phyloP scores from a whole-genome alignment of 1,140 invertebrate species.

The Heliconius congener region DNA sequence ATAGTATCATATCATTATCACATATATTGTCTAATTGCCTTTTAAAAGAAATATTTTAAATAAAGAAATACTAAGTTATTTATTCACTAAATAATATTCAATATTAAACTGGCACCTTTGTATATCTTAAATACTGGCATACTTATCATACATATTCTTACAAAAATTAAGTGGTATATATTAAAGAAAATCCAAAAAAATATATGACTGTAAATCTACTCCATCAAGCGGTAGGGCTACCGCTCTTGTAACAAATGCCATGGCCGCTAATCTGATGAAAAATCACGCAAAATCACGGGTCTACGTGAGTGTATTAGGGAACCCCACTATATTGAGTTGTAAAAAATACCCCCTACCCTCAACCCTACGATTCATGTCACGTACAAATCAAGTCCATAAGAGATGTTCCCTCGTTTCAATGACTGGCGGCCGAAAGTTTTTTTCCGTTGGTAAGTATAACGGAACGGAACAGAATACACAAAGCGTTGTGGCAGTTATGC shows the following conservation, averaged over 20 bases:
- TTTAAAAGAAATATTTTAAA: no score
- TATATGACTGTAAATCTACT: constrained; percentile 3
- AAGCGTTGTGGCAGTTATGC: not conserved
- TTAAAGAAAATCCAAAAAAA: not conserved
- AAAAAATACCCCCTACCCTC: constrained; percentile 13
- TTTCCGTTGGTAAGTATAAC: not conserved
- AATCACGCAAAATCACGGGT: constrained; percentile 19
- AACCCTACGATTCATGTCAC: constrained; percentile 15
- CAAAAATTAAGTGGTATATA: not conserved
- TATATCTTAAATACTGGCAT: no score
- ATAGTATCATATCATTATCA: no score
- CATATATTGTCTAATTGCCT: no score
- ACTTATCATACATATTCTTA: not conserved
- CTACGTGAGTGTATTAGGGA: constrained; percentile 14
- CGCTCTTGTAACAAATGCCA: constrained; percentile 13
- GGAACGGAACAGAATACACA: constrained; percentile 14
- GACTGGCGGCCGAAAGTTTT: constrained; percentile 13
- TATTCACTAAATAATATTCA: no score
- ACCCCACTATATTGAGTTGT: constrained; percentile 21
- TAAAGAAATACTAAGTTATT: no score
- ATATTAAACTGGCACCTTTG: no score
- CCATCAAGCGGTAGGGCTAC: not conserved
- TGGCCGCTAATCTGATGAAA: constrained; percentile 5
- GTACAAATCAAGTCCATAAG: constrained; percentile 26
- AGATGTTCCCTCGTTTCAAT: constrained; percentile 27